Conservation (phyloP, 2,888 invertebrate species). For the Perdita meconis region DNA sequence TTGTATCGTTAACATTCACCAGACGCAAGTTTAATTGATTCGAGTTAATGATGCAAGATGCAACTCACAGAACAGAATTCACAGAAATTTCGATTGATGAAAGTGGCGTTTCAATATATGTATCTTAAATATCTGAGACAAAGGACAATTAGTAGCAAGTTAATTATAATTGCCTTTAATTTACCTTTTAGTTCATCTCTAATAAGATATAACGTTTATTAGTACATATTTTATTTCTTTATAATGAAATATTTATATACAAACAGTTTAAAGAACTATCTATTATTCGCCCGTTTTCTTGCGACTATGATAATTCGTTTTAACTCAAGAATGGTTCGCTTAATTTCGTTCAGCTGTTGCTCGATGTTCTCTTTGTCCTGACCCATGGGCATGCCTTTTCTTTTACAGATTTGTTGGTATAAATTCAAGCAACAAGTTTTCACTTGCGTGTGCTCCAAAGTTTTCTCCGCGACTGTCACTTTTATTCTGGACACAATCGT, state of each 20-base stretch:
- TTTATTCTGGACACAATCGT: constrained; percentile 87
- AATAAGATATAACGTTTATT: constrained; percentile 24
- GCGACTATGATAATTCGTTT: constrained; percentile 68
- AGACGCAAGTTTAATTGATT: neutral
- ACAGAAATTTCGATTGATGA: neutral
- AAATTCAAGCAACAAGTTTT: constrained; percentile 87
- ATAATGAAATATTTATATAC: constrained; percentile 48
- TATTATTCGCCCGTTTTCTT: constrained; percentile 69
- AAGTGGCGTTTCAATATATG: constrained; percentile 4
- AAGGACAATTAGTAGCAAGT: constrained; percentile 7
- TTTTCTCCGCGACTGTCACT: constrained; percentile 85
- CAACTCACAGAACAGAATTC: neutral
- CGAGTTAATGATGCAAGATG: neutral
- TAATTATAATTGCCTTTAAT: constrained; percentile 13
- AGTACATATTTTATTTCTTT: constrained; percentile 39
- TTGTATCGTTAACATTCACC: constrained; percentile 16
- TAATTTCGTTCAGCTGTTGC: constrained; percentile 87
- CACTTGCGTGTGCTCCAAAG: constrained; percentile 87
- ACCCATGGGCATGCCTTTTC: constrained; percentile 84
- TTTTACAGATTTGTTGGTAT: constrained; percentile 87
- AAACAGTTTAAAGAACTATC: constrained; percentile 6
- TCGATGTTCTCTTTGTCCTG: constrained; percentile 86
- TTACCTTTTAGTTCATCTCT: constrained; percentile 24
- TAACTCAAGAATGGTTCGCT: constrained; percentile 87
- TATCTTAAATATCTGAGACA: too few species aligned